A percentile compares a stretch with the other conserved stretches of the same genome.
Conservation (phyloP, 2,888 invertebrate species). For the Drosophila yooni region DNA sequence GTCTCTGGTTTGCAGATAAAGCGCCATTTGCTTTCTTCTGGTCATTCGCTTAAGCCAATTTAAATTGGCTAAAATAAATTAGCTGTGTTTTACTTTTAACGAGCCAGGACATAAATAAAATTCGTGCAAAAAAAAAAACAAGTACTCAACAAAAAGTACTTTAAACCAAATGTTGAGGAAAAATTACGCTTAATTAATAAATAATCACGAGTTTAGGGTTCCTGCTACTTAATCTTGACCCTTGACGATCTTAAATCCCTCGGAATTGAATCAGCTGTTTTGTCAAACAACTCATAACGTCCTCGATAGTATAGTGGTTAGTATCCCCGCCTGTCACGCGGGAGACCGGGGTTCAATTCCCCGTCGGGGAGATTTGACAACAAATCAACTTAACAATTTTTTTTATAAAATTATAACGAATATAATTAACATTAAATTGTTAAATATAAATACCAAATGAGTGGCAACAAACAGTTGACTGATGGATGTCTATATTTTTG, state of each 20-base stretch:
- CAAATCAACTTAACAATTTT: not conserved
- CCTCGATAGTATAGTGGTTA: conserved; percentile 76
- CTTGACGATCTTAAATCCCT: conserved; percentile 17
- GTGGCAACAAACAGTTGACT: not conserved
- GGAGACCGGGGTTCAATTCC: conserved; percentile 70
- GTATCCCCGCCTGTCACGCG: conserved; percentile 71
- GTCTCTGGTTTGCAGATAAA: conserved; percentile 68
- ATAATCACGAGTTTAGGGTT: conserved; percentile 43
- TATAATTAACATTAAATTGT: not conserved
- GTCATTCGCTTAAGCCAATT: conserved; percentile 79
- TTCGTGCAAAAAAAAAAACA: conserved; percentile 4
- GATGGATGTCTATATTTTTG: too few relatives aligned
- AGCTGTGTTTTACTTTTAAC: conserved; percentile 71
- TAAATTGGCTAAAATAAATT: conserved; percentile 78
- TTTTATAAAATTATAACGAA: not conserved
- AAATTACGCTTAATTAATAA: conserved; percentile 64
- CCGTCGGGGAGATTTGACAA: conserved; percentile 54
- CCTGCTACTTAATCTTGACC: not conserved
- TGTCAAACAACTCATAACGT: fast-evolving
- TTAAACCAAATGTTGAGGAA: conserved; percentile 49
- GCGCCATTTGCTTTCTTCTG: conserved; percentile 75
- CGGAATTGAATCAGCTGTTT: conserved; percentile 14
- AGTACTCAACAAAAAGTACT: conserved; percentile 11
- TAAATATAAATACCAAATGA: not conserved
- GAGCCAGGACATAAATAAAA: conserved; percentile 43